Percentiles rank a stretch among this genome's conserved stretches.
Conservation (phyloP, 2,797 vertebrate genomes). For the Coranthus polyacanthus region DNA sequence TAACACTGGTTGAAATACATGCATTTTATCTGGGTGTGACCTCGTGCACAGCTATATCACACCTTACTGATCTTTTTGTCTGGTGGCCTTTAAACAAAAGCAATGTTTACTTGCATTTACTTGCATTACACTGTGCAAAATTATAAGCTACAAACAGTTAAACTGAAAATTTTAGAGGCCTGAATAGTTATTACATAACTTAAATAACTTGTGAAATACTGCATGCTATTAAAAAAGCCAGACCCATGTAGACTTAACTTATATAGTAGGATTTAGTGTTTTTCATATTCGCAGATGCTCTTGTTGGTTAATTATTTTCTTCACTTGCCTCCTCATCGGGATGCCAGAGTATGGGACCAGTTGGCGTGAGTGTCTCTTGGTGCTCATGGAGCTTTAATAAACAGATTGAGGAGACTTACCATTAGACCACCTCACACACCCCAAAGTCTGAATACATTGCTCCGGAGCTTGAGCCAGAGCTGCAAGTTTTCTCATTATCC, state of each 20-base stretch:
- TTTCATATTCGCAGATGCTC: too few species aligned
- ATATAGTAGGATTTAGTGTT: background rate
- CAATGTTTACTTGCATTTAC: too few species aligned
- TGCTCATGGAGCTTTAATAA: conserved; percentile 5
- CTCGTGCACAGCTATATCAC: too few species aligned
- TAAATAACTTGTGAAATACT: too few species aligned
- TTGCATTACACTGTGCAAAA: too few species aligned
- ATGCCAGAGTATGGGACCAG: background rate
- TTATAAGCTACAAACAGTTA: too few species aligned
- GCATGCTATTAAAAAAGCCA: too few species aligned
- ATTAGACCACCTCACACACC: background rate
- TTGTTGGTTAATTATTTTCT: background rate
- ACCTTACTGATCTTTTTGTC: too few species aligned
- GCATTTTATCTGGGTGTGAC: conserved; percentile 1
- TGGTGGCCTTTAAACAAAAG: too few species aligned
- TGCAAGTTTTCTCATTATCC: conserved; percentile 41
- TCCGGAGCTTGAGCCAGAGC: conserved; percentile 12
- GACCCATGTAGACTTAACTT: background rate
- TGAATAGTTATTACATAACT: too few species aligned
- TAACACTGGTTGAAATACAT: conserved; percentile 25
- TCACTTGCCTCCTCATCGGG: background rate
- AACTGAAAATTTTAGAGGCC: too few species aligned
- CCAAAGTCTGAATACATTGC: conserved; percentile 6
- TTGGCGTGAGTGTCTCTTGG: background rate
- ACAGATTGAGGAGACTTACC: conserved; percentile 10